A percentile compares a stretch with the other conserved stretches of the same genome.
Evolutionary conservation across 2,113 vertebrate genomes (phyloP).

Genomic region (Puntigrus tetrazona): DNA sequence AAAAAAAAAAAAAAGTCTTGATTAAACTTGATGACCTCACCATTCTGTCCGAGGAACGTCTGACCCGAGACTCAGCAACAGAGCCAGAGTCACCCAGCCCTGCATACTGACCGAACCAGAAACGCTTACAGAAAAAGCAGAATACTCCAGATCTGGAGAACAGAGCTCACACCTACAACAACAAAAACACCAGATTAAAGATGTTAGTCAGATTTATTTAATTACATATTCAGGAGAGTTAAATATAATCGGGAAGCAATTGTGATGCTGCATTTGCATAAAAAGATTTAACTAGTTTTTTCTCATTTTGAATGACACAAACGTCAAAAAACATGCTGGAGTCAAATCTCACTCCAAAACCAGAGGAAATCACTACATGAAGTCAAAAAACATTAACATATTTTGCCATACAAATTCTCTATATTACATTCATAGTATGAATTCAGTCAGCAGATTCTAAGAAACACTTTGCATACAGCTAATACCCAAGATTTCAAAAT

Average conservation of each 20-base stretch:
- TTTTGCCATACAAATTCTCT: background rate
- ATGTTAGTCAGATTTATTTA: background rate
- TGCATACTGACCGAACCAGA: background rate
- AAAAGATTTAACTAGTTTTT: background rate
- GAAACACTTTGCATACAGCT: no score
- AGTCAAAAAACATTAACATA: background rate
- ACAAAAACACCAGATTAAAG: background rate
- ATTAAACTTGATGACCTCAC: slow-evolving; percentile 1
- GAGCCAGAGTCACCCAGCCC: slow-evolving; percentile 16
- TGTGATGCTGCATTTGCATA: background rate
- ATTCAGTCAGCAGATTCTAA: no score
- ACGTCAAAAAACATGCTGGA: background rate
- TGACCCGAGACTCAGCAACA: background rate
- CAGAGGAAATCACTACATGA: background rate
- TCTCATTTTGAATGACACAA: background rate
- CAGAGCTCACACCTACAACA: slow-evolving; percentile 4
- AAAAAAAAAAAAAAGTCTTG: no score
- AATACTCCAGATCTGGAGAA: background rate
- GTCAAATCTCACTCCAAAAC: background rate
- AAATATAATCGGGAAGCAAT: background rate
- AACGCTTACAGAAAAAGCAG: background rate
- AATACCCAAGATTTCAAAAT: no score
- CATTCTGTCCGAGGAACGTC: background rate
- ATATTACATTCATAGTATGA: no score
- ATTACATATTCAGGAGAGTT: no score